Percentiles rank a stretch among this genome's conserved stretches.
phyloP scores from a whole-genome alignment of 2,797 vertebrate species.

The Scomberomorus guttatus region DNA sequence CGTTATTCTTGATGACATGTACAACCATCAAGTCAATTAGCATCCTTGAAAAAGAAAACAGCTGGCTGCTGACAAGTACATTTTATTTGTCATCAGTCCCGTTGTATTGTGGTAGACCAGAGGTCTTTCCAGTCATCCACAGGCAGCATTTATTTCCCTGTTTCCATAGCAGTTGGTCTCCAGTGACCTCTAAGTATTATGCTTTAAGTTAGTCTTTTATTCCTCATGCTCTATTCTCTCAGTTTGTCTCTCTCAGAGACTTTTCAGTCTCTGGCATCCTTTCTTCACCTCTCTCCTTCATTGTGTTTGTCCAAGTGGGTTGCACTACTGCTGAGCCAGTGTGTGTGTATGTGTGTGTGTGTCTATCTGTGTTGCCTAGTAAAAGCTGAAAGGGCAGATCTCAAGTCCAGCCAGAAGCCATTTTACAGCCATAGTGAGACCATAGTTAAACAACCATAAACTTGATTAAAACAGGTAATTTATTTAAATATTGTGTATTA shows the following conservation, averaged over 20 bases:
- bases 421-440: slow-evolving; percentile 8
- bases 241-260: slow-evolving; percentile 1
- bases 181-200: neutral
- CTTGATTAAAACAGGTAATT: neutral
- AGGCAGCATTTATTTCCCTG: neutral
- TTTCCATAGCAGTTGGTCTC: slow-evolving; percentile 8
- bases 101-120: neutral
- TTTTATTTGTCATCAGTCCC: neutral
- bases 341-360: neutral
- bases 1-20: neutral
- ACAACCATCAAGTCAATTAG: neutral
- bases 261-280: neutral
- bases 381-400: slow-evolving; percentile 35
- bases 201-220: slow-evolving; percentile 11
- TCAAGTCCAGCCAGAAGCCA: slow-evolving; percentile 2
- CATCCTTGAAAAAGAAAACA: neutral
- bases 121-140: neutral
- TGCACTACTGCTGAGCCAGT: slow-evolving; percentile 35
- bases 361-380: slow-evolving; percentile 26
- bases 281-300: neutral
- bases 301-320: slow-evolving; percentile 2
- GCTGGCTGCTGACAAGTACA: neutral
- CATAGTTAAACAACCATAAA: neutral
- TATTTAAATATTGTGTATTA: neutral
- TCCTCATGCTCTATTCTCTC: neutral